These are phyloP conservation scores for Drosophila anomalata DNA, from an alignment of 2,888 invertebrate species.

Conservation along the genomic window DNA sequence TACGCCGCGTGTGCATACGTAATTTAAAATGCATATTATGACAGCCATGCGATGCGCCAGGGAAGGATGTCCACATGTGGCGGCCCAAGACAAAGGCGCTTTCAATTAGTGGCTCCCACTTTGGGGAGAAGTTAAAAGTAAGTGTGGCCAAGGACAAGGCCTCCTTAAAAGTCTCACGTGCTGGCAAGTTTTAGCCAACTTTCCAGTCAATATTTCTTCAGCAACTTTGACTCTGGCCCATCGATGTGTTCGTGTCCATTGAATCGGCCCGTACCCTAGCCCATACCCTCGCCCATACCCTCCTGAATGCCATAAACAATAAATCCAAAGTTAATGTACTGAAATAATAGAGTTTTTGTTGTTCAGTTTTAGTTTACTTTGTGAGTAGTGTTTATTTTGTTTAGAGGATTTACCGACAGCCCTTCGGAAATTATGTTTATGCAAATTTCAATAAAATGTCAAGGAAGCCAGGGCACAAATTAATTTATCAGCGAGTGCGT, in stretches of 20 bases:
- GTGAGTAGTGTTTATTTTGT: constrained; percentile 15
- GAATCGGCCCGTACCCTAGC: not conserved
- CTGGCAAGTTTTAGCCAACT: constrained; percentile 23
- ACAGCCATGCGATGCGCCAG: constrained; percentile 29
- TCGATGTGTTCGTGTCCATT: constrained; percentile 29
- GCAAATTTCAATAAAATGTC: constrained; percentile 65
- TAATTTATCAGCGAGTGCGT: constrained; percentile 61
- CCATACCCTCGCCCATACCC: not conserved
- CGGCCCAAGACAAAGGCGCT: constrained; percentile 17
- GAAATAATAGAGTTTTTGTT: constrained; percentile 68
- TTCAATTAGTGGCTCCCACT: constrained; percentile 29
- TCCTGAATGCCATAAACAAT: constrained; percentile 63
- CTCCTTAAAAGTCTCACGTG: constrained; percentile 20
- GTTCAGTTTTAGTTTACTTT: constrained; percentile 9
- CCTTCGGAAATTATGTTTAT: constrained; percentile 69
- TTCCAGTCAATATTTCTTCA: constrained; percentile 30
- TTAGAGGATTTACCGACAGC: constrained; percentile 57
- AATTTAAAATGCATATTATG: constrained; percentile 56
- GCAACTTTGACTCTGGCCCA: constrained; percentile 32
- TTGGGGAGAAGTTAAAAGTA: constrained; percentile 12
- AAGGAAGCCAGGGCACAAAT: constrained; percentile 59
- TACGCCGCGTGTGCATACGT: constrained; percentile 59
- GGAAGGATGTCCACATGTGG: constrained; percentile 13
- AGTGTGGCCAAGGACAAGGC: constrained; percentile 28
- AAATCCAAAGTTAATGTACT: constrained; percentile 72